A percentile compares a stretch with the other conserved stretches of the same genome.
Conservation (phyloP, 2,888 invertebrate species). For the Andrena camellia region DNA sequence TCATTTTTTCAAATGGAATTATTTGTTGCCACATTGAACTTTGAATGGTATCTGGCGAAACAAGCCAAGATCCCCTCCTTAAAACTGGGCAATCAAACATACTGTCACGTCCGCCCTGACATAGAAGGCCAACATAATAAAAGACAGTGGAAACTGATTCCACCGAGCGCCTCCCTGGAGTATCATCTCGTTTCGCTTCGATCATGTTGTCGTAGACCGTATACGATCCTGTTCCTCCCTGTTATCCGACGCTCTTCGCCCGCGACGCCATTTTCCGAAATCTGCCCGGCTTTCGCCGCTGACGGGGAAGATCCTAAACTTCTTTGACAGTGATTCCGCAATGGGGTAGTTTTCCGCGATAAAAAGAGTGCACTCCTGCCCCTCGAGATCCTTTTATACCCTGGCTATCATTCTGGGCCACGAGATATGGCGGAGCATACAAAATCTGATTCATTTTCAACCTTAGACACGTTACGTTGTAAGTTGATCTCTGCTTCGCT, state of each 20-base stretch:
- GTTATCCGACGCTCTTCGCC: conserved; percentile 25
- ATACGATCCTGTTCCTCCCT: conserved; percentile 22
- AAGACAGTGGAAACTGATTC: conserved; percentile 61
- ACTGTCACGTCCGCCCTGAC: conserved; percentile 23
- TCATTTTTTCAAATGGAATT: neutral
- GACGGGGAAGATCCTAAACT: conserved; percentile 27
- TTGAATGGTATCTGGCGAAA: conserved; percentile 11
- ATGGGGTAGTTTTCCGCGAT: conserved; percentile 45
- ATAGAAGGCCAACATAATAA: conserved; percentile 36
- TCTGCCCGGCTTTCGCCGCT: conserved; percentile 23
- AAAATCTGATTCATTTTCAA: conserved; percentile 33
- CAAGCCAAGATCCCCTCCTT: conserved; percentile 17
- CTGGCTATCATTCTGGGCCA: conserved; percentile 56
- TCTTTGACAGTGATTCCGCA: conserved; percentile 34
- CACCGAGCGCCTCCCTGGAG: conserved; percentile 36
- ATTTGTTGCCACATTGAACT: conserved; percentile 32
- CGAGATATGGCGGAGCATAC: conserved; percentile 55
- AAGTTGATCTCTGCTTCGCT: neutral
- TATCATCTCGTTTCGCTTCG: conserved; percentile 52
- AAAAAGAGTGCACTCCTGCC: conserved; percentile 23
- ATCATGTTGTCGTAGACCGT: conserved; percentile 56
- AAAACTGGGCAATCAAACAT: conserved; percentile 34
- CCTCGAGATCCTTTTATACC: conserved; percentile 47
- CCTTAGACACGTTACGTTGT: neutral
- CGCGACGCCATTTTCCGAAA: conserved; percentile 47